Base-by-base conservation (phyloP, 2,113 vertebrate genomes). In the Narcine bancroftii region DNA sequence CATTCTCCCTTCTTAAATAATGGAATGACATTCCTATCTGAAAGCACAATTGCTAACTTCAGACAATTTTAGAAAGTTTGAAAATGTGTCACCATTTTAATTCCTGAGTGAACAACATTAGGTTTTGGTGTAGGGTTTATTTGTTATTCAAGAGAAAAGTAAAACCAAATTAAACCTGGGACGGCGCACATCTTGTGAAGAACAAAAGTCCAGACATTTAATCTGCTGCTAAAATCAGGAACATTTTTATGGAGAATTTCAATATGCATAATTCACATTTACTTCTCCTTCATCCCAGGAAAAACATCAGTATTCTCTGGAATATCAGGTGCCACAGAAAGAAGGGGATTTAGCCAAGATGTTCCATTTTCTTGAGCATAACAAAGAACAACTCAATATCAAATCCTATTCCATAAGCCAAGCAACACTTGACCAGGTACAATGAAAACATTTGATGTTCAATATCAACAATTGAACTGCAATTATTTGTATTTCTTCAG, bases 371-470 rank as follows among this genome's bases (percentile, higher is more conserved):
- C 89, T 92, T 66, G 92, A 92, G 73, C 75, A 17, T 42, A 92
- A 92, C 36, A 92, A 92, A 85, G 85, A 92, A 21, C 53, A 89
- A 42, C 65, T 92, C 29, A 71, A 77, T 9, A 92, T 92, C 65
- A 42, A 92, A 33, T 66, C 75, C 53, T 92, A 92, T 33, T 92
- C 92, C 66, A 89, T 92, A 33, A 92, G 60, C 85, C 92, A 92
- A 79, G 89, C 85, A 10, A 92, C 92, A 72, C 81, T 92, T 65
- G 92, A 92, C 87, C 92, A 92, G 92, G 92, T 92, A 92, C 26
- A 2, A n/a, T 89, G 24, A 33, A 63, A 60, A 36, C 17, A 87
- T 87, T 17, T 87, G 17, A 60, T 60, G n/a, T 87, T 26, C 17
- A 60, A 53, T 29, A 17, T n/a, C 50, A 13, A 6, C 47, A 89